These are phyloP conservation scores for Pteronura brasiliensis DNA, from an alignment of 2,113 vertebrate genomes.

Conservation along the genomic window DNA sequence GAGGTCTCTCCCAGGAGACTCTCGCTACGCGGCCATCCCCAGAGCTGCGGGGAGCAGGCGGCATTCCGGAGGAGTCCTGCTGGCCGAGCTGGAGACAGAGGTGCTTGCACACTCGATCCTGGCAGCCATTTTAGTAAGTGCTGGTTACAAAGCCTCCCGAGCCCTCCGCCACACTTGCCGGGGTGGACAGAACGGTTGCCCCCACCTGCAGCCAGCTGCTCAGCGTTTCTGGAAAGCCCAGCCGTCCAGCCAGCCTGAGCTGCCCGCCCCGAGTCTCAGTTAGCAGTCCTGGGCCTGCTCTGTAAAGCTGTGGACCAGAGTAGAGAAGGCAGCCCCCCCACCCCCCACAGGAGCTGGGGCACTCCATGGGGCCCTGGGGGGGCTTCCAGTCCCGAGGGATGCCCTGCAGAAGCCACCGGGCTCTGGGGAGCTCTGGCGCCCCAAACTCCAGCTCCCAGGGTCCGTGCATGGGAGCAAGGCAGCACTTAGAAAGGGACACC, in stretches of 20 bases:
- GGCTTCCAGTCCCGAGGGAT: neutral
- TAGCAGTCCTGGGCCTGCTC: rapidly evolving
- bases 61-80: neutral
- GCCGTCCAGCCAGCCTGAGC: neutral
- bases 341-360: neutral
- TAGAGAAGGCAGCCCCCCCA: neutral
- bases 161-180: rapidly evolving
- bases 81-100: rapidly evolving
- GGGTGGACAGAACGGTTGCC: neutral
- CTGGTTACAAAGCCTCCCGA: rapidly evolving
- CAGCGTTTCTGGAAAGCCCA: neutral
- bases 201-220: neutral
- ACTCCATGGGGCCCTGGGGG: too few relatives aligned
- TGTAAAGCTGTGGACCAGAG: rapidly evolving
- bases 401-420: neutral
- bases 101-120: rapidly evolving
- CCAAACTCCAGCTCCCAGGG: neutral
- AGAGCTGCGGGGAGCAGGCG: rapidly evolving
- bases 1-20: neutral
- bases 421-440: neutral
- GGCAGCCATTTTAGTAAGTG: neutral
- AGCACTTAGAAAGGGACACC: rapidly evolving
- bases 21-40: rapidly evolving
- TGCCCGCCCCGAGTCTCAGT: neutral
- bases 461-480: rapidly evolving